Percentiles rank a stretch among this genome's conserved stretches.
phyloP scores from a whole-genome alignment of 2,113 vertebrate species.

The Nansenia antarctica region DNA sequence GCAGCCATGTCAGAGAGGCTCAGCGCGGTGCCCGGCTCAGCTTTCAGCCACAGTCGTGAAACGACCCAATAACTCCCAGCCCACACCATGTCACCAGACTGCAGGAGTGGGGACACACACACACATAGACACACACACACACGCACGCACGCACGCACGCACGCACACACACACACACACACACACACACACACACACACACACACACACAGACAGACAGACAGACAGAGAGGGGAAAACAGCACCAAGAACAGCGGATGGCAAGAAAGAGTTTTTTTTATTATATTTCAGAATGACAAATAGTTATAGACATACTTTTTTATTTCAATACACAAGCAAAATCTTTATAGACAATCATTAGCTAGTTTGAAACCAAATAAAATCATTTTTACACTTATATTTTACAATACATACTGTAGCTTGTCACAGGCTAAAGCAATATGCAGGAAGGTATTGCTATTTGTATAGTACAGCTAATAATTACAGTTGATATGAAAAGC shows the following conservation, averaged over 20 bases:
- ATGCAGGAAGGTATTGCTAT: conserved; percentile 89
- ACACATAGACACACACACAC: no score
- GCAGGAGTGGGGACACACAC: no score
- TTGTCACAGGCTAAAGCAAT: conserved; percentile 86
- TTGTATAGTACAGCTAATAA: conserved; percentile 98
- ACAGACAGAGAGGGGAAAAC: no score
- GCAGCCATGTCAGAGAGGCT: conserved; percentile 4
- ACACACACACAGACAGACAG: no score
- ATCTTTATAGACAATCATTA: conserved; percentile 89
- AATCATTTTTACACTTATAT: conserved; percentile 94
- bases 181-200: no score
- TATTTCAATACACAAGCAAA: conserved; percentile 90
- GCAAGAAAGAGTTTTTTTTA: conserved; percentile 71
- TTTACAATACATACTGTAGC: conserved; percentile 89
- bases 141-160: not conserved
- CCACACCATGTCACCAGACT: conserved; percentile 6
- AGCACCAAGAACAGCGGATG: conserved; percentile 29
- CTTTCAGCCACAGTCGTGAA: conserved; percentile 10
- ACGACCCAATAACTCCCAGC: not conserved
- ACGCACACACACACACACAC: no score
- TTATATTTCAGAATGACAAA: conserved; percentile 88
- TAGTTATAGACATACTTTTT: conserved; percentile 92
- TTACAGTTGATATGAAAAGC: conserved; percentile 93
- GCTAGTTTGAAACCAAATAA: conserved; percentile 90
- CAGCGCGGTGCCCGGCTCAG: not conserved